Evolutionary conservation across 2,797 vertebrate genomes (phyloP), one percentile per base, ranked within the genome.

Genomic region (Helicolenus hilgendorfi): DNA sequence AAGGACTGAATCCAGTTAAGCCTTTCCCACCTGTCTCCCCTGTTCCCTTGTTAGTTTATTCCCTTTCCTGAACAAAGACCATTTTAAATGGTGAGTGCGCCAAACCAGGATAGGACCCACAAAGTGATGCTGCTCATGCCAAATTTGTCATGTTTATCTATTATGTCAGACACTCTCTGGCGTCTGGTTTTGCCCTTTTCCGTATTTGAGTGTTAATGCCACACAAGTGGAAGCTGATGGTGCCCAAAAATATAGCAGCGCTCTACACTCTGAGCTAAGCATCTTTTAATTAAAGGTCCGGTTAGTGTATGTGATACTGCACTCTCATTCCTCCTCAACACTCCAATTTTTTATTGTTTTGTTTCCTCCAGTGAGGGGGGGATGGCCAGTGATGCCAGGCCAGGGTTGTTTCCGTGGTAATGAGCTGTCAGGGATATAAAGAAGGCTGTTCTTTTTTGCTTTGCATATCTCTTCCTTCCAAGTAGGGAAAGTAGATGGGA

Each of bases 361-460:
- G 64, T 91, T 89, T 94, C 90, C 91, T 91, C 85, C 79, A 86
- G 84, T 93, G 88, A 92, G 72, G 83, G 22, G 18, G 36, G 77
- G 81, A 72, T 85, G 94, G 89, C 94, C 94, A 94, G 92, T 94
- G 94, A 96, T 96, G 95, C 94, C 96, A 94, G 94, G 92, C 94
- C 91, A 94, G 93, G 90, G 95, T 97, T 96, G 96, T 97, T 97
- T 97, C 96, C 79, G 93, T 96, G 95, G 95, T 97, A 98, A 98
- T 97, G 97, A 98, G 97, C 96, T 98, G 97, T 97, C 97, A 97
- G 89, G 91, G 94, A 97, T 96, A 96, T 96, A 96, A 97, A 96
- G 94, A 96, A 94, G 93, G 92, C 89, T 90, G 86, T 92, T 96
- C 92, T 94, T 84, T 92, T 72, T 92, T 92, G 84, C 84, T 92